Evolutionary conservation across 2,797 vertebrate genomes (phyloP), one percentile per base, ranked within the genome.

Genomic region (Gobionotothen gibberifrons): DNA sequence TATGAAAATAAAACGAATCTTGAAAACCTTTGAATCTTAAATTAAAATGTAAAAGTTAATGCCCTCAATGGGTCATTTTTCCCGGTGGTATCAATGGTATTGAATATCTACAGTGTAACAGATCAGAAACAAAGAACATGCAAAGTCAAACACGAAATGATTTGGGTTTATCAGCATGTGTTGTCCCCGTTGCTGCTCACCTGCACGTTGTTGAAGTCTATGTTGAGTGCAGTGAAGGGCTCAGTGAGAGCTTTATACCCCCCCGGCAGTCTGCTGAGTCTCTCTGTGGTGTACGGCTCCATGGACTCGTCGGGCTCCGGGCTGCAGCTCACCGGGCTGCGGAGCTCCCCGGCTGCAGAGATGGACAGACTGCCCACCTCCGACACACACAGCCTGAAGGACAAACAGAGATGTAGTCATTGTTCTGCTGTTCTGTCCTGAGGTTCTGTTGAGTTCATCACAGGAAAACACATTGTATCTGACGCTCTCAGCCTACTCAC

Each of bases 201-300:
- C 96, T 98, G 93, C 53, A 96, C 91, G 58, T 93, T 92, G 69
- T 98, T 99, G 90, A 99, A 99, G 89, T 99, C 93, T 53, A 99
- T 94, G 72, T 89, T 91, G 89, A 99, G 93, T 43, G 96, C 93
- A 56, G 95, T 96, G 85, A 97, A 97, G 3, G 95, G 92, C 47
- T 96, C 90, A 40, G 97, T 98, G 77, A 99, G 94, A 69, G 96
- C 66, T 58, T 79, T 78, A 39, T 97, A 98, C 2, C 97, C 98
- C 51, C 97, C 96, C 9, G 96, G 95, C 78, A 98, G 76, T 70
- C 93, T 93, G 91, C 95, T 97, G 80, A 99, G 96, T 74, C 97
- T 95, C 91, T 99, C 98, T 0, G 98, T 99, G 61, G 97, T 98
- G 83, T 99, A 99, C n/a, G 98, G 98, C 89, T 99, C 98, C 14